Evolutionary conservation across 2,797 vertebrate species (phyloP).

Genomic region (Luscinia luscinia): DNA sequence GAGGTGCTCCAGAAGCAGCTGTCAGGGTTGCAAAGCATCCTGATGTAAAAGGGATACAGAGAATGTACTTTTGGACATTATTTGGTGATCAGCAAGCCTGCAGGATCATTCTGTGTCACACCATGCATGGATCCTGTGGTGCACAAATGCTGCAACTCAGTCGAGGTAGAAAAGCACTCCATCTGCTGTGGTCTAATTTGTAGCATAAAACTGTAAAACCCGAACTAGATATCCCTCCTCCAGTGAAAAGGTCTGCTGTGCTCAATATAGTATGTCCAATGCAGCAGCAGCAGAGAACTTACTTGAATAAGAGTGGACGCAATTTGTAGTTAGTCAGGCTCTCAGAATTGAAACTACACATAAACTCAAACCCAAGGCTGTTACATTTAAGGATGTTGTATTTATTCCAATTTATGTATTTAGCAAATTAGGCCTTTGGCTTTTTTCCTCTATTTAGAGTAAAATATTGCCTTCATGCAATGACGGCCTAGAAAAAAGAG

Average conservation of each 20-base stretch:
- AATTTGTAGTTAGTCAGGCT: background rate
- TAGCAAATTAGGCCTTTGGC: background rate
- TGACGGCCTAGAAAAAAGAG: slow-evolving; percentile 48
- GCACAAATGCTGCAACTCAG: background rate
- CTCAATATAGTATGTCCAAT: background rate
- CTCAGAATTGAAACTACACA: background rate
- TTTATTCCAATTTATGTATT: slow-evolving; percentile 35
- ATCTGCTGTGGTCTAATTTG: background rate
- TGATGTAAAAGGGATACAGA: background rate
- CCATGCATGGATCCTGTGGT: background rate
- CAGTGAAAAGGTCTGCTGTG: background rate
- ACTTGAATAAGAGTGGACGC: background rate
- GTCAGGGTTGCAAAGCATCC: background rate
- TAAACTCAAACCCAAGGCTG: slow-evolving; percentile 37
- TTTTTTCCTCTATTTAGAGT: slow-evolving; percentile 9
- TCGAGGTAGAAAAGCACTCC: background rate
- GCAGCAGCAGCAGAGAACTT: background rate
- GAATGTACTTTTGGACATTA: background rate
- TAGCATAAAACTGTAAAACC: background rate
- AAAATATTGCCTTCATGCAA: slow-evolving; percentile 52
- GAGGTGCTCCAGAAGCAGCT: slow-evolving; percentile 17
- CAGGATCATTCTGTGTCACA: background rate
- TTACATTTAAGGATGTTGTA: slow-evolving; percentile 19
- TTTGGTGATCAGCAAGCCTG: background rate
- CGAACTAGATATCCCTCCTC: background rate